Percentiles rank a stretch among this genome's conserved stretches.
Conservation (phyloP, 2,797 vertebrate species). For the Squalus acanthias region DNA sequence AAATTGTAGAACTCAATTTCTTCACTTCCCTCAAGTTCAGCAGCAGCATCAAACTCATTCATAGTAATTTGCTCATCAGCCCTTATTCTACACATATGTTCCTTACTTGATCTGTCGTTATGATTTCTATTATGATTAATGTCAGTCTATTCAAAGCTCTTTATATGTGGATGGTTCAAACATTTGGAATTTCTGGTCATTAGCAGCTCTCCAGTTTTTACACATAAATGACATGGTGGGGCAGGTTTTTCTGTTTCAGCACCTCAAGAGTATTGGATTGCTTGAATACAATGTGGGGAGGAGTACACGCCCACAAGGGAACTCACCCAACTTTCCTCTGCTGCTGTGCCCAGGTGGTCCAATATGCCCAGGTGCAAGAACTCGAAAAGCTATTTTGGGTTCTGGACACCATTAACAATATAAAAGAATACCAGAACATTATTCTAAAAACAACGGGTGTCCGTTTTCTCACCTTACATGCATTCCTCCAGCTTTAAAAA, state of each 20-base stretch:
- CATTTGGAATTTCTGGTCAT: not conserved
- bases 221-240: not conserved
- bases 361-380: not conserved
- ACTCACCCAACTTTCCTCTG: not conserved
- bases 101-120: not conserved
- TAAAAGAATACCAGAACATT: not conserved
- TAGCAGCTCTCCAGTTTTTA: not conserved
- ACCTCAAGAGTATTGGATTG: not conserved
- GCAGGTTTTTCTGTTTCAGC: not conserved
- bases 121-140: not conserved
- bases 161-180: not conserved
- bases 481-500: not conserved
- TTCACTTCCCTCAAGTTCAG: not conserved
- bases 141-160: not conserved
- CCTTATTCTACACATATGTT: too few species aligned
- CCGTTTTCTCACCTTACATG: not conserved
- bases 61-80: not conserved
- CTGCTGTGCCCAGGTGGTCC: not conserved
- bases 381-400: not conserved
- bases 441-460: not conserved
- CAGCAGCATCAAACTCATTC: not conserved
- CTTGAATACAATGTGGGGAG: not conserved
- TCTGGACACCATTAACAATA: not conserved
- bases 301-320: not conserved
- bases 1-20: slow-evolving; percentile 12